phyloP scores from a whole-genome alignment of 2,113 vertebrate genomes.

The Agelaius phoeniceus region DNA sequence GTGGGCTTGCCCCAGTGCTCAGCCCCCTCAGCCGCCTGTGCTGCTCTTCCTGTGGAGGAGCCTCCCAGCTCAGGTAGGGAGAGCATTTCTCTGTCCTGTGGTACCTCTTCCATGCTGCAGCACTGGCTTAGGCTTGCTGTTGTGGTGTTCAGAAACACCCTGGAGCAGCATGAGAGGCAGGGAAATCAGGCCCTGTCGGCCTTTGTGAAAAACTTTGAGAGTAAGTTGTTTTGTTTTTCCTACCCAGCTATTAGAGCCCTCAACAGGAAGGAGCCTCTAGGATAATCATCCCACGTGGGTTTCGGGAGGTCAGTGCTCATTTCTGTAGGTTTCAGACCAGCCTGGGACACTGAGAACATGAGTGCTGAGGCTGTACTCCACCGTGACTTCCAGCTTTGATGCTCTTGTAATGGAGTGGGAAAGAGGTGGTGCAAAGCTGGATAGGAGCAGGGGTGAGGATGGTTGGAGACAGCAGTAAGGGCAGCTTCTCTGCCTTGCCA shows the following conservation, averaged over 20 bases:
- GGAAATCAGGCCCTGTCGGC: neutral
- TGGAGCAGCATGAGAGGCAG: neutral
- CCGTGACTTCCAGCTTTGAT: neutral
- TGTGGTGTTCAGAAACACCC: neutral
- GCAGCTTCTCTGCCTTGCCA: neutral
- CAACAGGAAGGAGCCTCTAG: neutral
- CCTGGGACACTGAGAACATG: neutral
- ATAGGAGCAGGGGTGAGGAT: neutral
- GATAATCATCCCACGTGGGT: neutral
- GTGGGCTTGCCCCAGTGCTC: neutral
- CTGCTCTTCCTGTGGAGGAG: neutral
- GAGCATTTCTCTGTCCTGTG: neutral
- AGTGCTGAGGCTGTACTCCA: fast-evolving
- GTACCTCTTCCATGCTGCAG: neutral
- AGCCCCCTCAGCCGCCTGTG: neutral
- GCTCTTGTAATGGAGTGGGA: fast-evolving
- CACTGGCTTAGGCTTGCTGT: neutral
- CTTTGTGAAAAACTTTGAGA: neutral
- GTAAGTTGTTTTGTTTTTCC: neutral
- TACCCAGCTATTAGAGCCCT: neutral
- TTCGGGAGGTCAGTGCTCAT: neutral
- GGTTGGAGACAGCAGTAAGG: neutral
- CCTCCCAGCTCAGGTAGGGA: neutral
- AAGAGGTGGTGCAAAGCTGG: neutral
- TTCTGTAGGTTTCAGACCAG: neutral